These are phyloP conservation scores for Euphonia xanthogaster DNA, from an alignment of 2,797 vertebrate species.

Conservation along the genomic window DNA sequence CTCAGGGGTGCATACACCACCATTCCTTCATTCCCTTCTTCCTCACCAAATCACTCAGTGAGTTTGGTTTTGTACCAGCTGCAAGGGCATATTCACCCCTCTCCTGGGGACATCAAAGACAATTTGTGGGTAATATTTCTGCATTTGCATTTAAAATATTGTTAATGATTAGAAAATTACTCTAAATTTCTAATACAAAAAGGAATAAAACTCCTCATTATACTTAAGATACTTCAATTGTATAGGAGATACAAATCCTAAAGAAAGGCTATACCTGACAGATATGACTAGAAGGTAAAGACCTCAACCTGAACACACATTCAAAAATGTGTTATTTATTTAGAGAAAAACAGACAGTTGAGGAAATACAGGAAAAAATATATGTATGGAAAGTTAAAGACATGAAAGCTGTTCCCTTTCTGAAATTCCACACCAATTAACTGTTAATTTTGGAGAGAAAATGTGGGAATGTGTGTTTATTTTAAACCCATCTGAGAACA, in stretches of 20 bases:
- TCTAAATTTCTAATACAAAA: not conserved
- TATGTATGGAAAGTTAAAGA: not conserved
- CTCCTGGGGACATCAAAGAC: fast-evolving
- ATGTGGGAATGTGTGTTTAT: not conserved
- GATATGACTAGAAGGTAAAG: not conserved
- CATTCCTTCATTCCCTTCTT: not conserved
- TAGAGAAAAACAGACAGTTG: not conserved
- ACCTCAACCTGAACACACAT: not conserved
- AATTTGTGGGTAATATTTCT: not conserved
- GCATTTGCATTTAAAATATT: not conserved
- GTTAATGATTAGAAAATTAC: not conserved
- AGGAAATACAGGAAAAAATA: not conserved
- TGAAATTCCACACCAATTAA: not conserved
- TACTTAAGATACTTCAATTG: not conserved
- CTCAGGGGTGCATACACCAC: no score
- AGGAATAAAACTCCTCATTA: not conserved
- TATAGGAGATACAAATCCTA: not conserved
- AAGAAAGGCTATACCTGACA: not conserved
- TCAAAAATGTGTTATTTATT: not conserved
- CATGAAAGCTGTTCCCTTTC: not conserved
- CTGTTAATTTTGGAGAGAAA: not conserved
- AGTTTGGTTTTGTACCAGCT: not conserved
- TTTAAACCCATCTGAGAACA: not conserved
- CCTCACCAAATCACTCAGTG: not conserved
- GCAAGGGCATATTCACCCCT: not conserved